Evolutionary conservation across 2,888 invertebrate genomes (phyloP).

Genomic region (Myopa tessellatipennis): DNA sequence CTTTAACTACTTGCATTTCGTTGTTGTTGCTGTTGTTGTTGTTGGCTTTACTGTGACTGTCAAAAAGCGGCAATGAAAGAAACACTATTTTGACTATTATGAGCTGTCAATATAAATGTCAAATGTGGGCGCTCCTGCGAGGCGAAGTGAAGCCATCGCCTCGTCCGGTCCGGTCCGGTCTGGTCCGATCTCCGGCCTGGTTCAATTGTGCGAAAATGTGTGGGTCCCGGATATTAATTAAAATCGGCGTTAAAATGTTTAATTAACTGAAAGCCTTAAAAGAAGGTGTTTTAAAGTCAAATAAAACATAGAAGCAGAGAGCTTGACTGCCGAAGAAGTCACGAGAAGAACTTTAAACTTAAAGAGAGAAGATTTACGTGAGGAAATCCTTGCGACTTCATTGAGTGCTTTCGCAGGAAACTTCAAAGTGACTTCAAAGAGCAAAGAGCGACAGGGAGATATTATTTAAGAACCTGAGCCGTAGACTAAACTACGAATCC

Average conservation of each 20-base stretch:
- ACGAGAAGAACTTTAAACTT: too few relatives aligned
- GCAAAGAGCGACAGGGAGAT: too few relatives aligned
- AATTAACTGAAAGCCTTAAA: neutral
- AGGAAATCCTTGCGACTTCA: too few relatives aligned
- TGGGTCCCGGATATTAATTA: slow-evolving; percentile 12
- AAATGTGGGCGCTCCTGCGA: slow-evolving; percentile 42
- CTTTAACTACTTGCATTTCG: neutral
- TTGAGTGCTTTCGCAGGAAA: too few relatives aligned
- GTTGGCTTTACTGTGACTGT: slow-evolving; percentile 26
- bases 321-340: neutral
- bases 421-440: too few relatives aligned
- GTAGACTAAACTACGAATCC: too few relatives aligned
- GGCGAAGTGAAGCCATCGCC: neutral
- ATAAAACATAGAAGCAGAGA: too few relatives aligned
- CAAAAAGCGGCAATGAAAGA: slow-evolving; percentile 25
- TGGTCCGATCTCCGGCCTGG: neutral
- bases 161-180: neutral
- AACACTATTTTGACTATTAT: slow-evolving; percentile 57
- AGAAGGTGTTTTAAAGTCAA: neutral
- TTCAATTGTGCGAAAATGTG: neutral
- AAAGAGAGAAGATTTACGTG: too few relatives aligned
- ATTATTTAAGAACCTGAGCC: too few relatives aligned
- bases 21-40: slow-evolving; percentile 21
- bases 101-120: slow-evolving; percentile 64
- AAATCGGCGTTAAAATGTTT: slow-evolving; percentile 17